Conservation (phyloP, 1,140 invertebrate genomes). For the Sitophilus oryzae region DNA sequence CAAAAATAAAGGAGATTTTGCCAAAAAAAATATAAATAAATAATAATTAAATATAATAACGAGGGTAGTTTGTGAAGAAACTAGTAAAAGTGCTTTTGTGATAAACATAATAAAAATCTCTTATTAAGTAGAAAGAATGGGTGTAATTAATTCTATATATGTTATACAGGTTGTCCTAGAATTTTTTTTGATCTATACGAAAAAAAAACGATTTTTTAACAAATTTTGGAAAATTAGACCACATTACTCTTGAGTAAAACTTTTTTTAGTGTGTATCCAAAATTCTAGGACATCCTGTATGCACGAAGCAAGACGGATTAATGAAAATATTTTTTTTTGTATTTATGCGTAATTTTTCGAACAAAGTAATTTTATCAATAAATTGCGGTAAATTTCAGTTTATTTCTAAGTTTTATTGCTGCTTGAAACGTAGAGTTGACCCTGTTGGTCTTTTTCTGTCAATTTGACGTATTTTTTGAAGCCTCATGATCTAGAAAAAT, state of each 20-base stretch:
- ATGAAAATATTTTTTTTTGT: neutral
- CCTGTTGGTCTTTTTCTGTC: no score
- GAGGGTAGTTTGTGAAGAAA: constrained; percentile 18
- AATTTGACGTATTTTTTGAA: no score
- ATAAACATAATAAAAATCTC: constrained; percentile 23
- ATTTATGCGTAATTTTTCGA: neutral
- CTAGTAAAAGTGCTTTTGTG: constrained; percentile 30
- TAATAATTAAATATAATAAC: no score
- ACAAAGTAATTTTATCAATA: neutral
- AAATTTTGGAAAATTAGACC: no score
- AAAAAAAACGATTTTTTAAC: no score
- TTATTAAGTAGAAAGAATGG: neutral
- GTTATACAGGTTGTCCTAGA: no score
- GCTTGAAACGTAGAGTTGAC: no score
- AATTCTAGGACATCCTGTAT: no score
- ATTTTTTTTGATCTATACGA: no score
- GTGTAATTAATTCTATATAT: neutral
- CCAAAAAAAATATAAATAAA: constrained; percentile 28
- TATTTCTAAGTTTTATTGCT: constrained; percentile 4
- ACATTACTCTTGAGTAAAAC: no score
- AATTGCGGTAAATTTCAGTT: neutral
- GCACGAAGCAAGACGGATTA: neutral
- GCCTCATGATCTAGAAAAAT: no score
- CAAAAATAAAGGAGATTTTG: constrained; percentile 27
- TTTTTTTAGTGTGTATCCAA: no score